Evolutionary conservation across 2,888 invertebrate species (phyloP).

Genomic region (Tetropium fuscum): DNA sequence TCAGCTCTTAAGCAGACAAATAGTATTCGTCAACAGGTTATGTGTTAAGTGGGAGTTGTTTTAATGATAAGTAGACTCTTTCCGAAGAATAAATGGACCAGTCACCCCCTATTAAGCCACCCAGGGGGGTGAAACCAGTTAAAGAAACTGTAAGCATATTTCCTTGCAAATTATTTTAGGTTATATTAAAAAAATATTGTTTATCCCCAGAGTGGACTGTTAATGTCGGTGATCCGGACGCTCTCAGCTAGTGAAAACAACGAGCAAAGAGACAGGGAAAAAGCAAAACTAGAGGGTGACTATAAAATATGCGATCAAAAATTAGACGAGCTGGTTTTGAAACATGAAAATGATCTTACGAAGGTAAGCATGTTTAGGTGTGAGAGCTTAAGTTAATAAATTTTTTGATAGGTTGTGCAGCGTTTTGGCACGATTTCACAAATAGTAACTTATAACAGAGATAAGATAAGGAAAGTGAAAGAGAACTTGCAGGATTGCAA

Average conservation of each 20-base stretch:
- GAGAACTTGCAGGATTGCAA: slow-evolving; percentile 88
- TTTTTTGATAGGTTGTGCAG: slow-evolving; percentile 67
- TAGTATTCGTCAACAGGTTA: slow-evolving; percentile 20
- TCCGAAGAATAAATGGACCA: slow-evolving; percentile 46
- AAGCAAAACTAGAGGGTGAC: slow-evolving; percentile 92
- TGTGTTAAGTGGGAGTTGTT: slow-evolving; percentile 21
- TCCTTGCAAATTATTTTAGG: slow-evolving; percentile 14
- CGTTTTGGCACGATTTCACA: slow-evolving; percentile 82
- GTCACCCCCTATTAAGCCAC: slow-evolving; percentile 85
- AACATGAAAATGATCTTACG: slow-evolving; percentile 89
- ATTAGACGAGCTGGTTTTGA: slow-evolving; percentile 89
- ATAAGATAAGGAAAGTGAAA: slow-evolving; percentile 82
- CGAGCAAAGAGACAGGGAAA: slow-evolving; percentile 93
- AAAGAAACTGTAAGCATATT: slow-evolving; percentile 81
- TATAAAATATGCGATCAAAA: slow-evolving; percentile 91
- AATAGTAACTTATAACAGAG: slow-evolving; percentile 80
- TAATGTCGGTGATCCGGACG: slow-evolving; percentile 96
- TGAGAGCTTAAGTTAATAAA: slow-evolving; percentile 22
- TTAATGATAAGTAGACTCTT: slow-evolving; percentile 20
- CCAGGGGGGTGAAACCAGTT: slow-evolving; percentile 85
- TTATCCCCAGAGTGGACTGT: slow-evolving; percentile 77
- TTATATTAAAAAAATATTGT: slow-evolving; percentile 34
- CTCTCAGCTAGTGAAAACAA: slow-evolving; percentile 94
- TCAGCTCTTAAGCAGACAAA: too few species aligned
- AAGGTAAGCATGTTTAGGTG: slow-evolving; percentile 69